Percentiles rank a stretch among this genome's conserved stretches.
These are phyloP conservation scores for Parauchenoglanis ngamensis DNA, from an alignment of 2,797 vertebrate species.

Conservation along the genomic window DNA sequence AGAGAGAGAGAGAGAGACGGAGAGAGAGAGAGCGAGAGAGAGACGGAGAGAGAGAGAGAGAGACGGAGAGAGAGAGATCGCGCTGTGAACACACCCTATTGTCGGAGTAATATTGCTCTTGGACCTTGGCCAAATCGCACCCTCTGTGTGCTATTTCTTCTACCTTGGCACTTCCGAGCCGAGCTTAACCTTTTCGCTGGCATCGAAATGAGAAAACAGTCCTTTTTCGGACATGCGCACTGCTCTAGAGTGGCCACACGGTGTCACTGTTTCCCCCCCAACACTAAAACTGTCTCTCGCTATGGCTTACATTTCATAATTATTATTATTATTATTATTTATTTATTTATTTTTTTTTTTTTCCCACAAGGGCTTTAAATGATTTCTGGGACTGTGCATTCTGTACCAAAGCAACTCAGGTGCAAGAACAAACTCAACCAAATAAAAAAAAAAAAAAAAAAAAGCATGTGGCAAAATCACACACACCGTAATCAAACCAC, in stretches of 20 bases:
- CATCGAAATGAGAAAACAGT: neutral
- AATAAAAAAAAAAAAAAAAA: neutral
- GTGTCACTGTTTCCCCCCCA: constrained; percentile 26
- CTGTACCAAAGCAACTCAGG: neutral
- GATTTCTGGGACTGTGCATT: constrained; percentile 46
- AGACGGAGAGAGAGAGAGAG: constrained; percentile 42
- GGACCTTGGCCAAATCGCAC: constrained; percentile 65
- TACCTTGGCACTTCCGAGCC: constrained; percentile 18
- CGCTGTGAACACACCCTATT: constrained; percentile 64
- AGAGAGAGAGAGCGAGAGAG: no score
- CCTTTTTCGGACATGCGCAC: neutral
- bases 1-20: no score
- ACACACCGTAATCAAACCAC: constrained; percentile 3
- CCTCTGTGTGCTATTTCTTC: constrained; percentile 54
- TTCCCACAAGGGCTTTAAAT: neutral
- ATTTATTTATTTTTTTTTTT: no score
- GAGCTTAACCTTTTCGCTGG: neutral
- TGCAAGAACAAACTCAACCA: neutral
- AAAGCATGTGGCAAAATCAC: constrained; percentile 9
- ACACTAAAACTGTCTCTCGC: neutral
- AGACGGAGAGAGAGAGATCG: constrained; percentile 50
- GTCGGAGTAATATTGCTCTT: constrained; percentile 67
- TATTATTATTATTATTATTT: no score
- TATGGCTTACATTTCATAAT: neutral
- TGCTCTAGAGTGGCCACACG: constrained; percentile 44